Evolutionary conservation across 2,797 vertebrate species (phyloP).

Genomic region (Pampus argenteus): DNA sequence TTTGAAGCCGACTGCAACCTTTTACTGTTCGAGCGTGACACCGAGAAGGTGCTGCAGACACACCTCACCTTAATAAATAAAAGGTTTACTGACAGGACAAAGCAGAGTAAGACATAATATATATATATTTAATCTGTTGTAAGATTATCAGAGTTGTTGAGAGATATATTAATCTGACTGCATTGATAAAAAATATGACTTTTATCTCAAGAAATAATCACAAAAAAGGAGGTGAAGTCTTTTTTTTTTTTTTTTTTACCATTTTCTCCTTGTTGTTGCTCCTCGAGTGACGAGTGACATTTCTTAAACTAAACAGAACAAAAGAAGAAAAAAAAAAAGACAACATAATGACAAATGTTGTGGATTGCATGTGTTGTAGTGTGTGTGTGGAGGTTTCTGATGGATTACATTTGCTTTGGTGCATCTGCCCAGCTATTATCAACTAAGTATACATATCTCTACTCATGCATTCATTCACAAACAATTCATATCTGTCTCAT

Average conservation of each 20-base stretch:
- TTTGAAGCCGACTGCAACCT: neutral
- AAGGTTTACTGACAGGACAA: constrained; percentile 24
- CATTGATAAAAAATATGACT: constrained; percentile 19
- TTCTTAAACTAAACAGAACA: constrained; percentile 5
- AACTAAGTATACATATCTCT: constrained; percentile 21
- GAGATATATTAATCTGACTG: constrained; percentile 34
- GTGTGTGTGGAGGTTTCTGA: constrained; percentile 22
- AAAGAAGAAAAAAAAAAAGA: no score
- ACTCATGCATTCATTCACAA: constrained; percentile 46
- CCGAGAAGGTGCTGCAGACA: neutral
- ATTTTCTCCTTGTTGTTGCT: neutral
- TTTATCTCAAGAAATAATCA: constrained; percentile 9
- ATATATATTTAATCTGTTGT: constrained; percentile 29
- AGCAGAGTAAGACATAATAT: constrained; percentile 13
- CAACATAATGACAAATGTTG: neutral
- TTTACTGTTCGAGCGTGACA: neutral
- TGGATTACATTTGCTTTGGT: constrained; percentile 53
- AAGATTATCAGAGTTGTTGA: constrained; percentile 6
- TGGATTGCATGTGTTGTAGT: constrained; percentile 4
- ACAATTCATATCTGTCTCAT: constrained; percentile 25
- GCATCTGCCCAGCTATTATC: constrained; percentile 28
- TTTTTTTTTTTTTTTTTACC: no score
- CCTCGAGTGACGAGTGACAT: neutral
- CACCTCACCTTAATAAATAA: constrained; percentile 32
- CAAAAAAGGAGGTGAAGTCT: neutral